These are phyloP conservation scores for Telmatherina bonti DNA, from an alignment of 2,797 vertebrate species.

Conservation along the genomic window DNA sequence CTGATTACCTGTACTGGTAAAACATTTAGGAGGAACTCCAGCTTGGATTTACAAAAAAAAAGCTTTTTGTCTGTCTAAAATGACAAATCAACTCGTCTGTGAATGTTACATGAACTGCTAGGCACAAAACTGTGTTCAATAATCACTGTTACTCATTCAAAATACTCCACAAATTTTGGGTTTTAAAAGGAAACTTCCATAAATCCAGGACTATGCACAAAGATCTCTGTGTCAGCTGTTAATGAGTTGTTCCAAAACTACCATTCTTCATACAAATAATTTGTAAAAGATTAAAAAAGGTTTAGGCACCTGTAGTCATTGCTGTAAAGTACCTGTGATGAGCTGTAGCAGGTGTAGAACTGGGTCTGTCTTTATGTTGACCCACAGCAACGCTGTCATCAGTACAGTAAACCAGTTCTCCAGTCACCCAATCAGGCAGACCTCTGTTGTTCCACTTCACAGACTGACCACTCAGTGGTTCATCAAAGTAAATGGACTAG, in stretches of 20 bases:
- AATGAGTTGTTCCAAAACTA: background rate
- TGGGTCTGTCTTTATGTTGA: slow-evolving; percentile 49
- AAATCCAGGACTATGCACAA: no score
- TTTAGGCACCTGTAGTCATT: background rate
- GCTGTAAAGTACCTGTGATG: slow-evolving; percentile 70
- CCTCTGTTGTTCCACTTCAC: slow-evolving; percentile 54
- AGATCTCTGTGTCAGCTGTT: no score
- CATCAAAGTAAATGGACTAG: slow-evolving; percentile 93
- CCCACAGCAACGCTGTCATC: slow-evolving; percentile 62
- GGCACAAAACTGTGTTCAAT: no score
- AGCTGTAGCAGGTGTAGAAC: slow-evolving; percentile 53
- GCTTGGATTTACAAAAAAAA: no score
- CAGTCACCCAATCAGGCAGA: slow-evolving; percentile 88
- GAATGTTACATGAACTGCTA: no score
- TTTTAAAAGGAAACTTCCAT: no score
- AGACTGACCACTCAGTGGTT: slow-evolving; percentile 75
- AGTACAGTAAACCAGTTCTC: slow-evolving; percentile 78
- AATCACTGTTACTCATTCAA: no score
- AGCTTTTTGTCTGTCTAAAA: no score
- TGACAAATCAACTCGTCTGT: no score
- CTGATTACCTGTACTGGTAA: no score
- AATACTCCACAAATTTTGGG: no score
- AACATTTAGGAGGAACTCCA: no score
- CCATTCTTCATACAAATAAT: background rate
- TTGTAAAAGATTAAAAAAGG: background rate